Evolutionary conservation across 2,888 invertebrate genomes (phyloP), one percentile per base, ranked within the genome.

Genomic region (Drosophila fulvimacula): DNA sequence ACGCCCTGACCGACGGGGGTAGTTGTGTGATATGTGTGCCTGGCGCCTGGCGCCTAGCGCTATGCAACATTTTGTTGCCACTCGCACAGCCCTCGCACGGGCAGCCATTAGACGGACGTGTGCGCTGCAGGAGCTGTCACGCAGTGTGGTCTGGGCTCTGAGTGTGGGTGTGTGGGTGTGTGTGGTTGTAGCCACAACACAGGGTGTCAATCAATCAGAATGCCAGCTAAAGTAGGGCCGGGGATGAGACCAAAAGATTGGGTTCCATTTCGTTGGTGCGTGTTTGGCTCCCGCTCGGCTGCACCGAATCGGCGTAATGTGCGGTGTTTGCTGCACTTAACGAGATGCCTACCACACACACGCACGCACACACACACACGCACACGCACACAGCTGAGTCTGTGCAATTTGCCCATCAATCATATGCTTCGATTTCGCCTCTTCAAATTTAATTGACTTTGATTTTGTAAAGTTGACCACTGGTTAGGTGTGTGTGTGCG

Each of bases 391-490:
- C 7, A 21, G 21, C 58, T 32, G 53, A 24, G 55, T 60, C 63
- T 60, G 49, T 79, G 73, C 80, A 76, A 80, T 73, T 75, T 71
- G 81, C 48, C 68, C 71, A 82, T 82, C 82, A 82, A 82, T 85
- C 82, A 81, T 49, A 36, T 55, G 63, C 57, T 58, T 52, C 63
- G 63, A 76, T 61, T 72, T 69, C 55, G 55, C 30, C 75, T 75
- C 82, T 75, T 78, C 75, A 80, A 82, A 82, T 73, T 82, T 82
- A 82, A 82, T 82, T 82, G 82, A 85, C 79, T 85, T 78, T 73
- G 78, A 81, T 73, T 84, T 78, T 67, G 51, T 63, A 78, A 66
- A 79, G 52, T 65, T 74, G 48, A 59, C 30, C 39, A 46, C 19
- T 38, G 5, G 27, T 9, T 15, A 30, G 10, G 7, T 49, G n/a